Conservation (phyloP, 2,113 vertebrate species). For the Chaetodon auriga region DNA sequence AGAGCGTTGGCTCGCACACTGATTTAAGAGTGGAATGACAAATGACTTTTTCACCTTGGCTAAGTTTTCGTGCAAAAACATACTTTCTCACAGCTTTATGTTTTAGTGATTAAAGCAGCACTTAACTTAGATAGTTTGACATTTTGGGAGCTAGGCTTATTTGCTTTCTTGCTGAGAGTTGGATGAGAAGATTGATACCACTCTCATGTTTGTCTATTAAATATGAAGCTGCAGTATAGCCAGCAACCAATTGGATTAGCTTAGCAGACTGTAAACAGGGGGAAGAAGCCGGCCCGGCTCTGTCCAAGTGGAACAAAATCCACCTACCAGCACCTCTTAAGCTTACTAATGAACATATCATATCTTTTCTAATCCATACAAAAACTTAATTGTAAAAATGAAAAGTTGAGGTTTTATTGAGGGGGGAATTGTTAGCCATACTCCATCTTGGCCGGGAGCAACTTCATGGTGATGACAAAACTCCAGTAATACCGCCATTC, state of each 20-base stretch:
- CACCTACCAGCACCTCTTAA: not conserved
- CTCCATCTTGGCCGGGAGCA: not conserved
- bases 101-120: not conserved
- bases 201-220: conserved; percentile 1
- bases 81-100: not conserved
- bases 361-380: not conserved
- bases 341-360: not conserved
- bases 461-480: not conserved
- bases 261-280: no score
- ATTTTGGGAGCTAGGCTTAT: not conserved
- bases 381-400: not conserved
- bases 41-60: conserved; percentile 1
- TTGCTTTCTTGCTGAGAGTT: conserved; percentile 1
- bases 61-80: not conserved
- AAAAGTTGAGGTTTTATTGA: not conserved
- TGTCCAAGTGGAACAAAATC: not conserved
- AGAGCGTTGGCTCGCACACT: not conserved
- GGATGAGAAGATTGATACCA: not conserved
- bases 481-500: not conserved
- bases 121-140: not conserved
- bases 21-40: conserved; percentile 16
- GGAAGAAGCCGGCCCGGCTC: not conserved
- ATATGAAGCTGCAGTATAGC: conserved; percentile 4
- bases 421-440: not conserved
- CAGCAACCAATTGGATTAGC: not conserved